Conservation (phyloP, 2,888 invertebrate species). For the Melipona bicolor region DNA sequence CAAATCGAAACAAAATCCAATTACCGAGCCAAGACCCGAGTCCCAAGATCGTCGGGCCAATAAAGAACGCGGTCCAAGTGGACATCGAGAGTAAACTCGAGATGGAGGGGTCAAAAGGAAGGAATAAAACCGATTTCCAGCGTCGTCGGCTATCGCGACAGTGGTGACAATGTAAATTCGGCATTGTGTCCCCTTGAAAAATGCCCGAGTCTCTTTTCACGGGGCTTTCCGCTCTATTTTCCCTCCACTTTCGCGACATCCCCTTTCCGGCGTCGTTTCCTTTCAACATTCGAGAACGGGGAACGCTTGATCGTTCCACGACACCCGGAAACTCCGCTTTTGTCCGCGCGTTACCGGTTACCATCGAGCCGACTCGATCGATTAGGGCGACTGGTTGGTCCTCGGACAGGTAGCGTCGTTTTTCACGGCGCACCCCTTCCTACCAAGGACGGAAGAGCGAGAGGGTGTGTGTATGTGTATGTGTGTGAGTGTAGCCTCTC, state of each 20-base stretch:
- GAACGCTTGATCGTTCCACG: conserved; percentile 44
- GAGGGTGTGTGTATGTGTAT: too few species aligned
- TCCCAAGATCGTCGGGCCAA: background rate
- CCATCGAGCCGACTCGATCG: conserved; percentile 67
- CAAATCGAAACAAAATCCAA: background rate
- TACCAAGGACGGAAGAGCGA: conserved; percentile 34
- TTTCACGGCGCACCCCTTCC: conserved; percentile 65
- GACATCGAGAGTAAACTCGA: background rate
- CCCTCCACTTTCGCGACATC: conserved; percentile 23
- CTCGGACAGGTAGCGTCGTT: conserved; percentile 70
- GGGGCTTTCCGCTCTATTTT: conserved; percentile 64
- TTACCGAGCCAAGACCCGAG: background rate
- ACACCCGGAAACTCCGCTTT: conserved; percentile 67
- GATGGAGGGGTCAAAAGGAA: conserved; percentile 66
- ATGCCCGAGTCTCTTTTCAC: conserved; percentile 59
- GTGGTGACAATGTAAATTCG: conserved; percentile 74
- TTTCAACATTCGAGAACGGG: conserved; percentile 32
- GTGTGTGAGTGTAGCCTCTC: too few species aligned
- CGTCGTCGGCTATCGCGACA: conserved; percentile 40
- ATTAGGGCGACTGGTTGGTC: conserved; percentile 61
- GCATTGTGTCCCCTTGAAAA: conserved; percentile 72
- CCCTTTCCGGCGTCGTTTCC: conserved; percentile 36
- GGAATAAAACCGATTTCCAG: conserved; percentile 69
- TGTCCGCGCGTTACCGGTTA: conserved; percentile 70
- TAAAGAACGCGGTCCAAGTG: background rate